phyloP scores from a whole-genome alignment of 1,140 invertebrate species.

The Drosophila punjabiensis region DNA sequence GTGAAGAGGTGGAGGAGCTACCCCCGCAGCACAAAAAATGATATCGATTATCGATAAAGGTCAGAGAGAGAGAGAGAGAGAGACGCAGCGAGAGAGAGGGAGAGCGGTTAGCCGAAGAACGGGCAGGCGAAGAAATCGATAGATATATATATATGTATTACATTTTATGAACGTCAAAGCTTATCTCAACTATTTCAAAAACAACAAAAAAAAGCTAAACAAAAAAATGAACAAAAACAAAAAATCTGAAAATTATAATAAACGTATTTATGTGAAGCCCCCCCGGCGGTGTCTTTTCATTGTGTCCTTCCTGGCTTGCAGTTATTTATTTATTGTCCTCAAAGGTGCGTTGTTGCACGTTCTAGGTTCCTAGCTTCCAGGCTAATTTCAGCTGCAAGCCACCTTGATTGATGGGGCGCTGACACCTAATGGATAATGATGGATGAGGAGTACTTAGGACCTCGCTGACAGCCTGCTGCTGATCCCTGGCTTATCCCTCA shows the following conservation, averaged over 20 bases:
- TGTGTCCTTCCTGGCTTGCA: background rate
- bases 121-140: slow-evolving; percentile 40
- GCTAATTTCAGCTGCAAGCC: background rate
- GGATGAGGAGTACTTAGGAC: slow-evolving; percentile 35
- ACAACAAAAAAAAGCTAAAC: slow-evolving; percentile 27
- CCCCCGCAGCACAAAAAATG: slow-evolving; percentile 25
- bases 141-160: slow-evolving; percentile 70
- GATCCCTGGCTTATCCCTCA: background rate
- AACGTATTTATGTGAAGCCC: slow-evolving; percentile 80
- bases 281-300: slow-evolving; percentile 6
- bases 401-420: slow-evolving; percentile 49
- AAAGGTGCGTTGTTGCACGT: background rate
- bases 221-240: slow-evolving; percentile 39
- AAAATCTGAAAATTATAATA: slow-evolving; percentile 81
- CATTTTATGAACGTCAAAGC: slow-evolving; percentile 82
- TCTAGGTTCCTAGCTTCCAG: background rate
- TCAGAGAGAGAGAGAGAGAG: slow-evolving; percentile 24
- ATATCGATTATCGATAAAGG: slow-evolving; percentile 18
- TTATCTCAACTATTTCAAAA: slow-evolving; percentile 84
- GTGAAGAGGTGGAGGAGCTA: slow-evolving; percentile 7
- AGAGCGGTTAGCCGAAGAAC: slow-evolving; percentile 20
- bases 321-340: background rate
- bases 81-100: slow-evolving; percentile 21
- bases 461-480: background rate
- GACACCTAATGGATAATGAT: slow-evolving; percentile 63